Conservation (phyloP, 2,113 vertebrate species). For the Elephantulus edwardii region DNA sequence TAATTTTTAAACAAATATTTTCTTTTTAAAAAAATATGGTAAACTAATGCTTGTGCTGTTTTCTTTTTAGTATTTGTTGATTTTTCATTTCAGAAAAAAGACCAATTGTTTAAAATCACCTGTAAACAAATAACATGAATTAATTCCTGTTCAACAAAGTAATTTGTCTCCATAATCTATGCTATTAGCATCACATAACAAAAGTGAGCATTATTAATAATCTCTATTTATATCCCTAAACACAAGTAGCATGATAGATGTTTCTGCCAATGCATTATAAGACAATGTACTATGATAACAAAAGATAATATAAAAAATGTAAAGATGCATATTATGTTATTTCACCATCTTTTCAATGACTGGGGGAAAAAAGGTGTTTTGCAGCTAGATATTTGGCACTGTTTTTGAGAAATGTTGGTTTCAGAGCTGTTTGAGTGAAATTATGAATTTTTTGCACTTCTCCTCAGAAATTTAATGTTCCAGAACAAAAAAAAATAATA, state of each 20-base stretch:
- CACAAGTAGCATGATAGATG: background rate
- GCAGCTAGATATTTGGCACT: background rate
- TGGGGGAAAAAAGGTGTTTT: background rate
- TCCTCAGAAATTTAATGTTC: background rate
- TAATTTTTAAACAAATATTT: slow-evolving; percentile 12
- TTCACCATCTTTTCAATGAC: background rate
- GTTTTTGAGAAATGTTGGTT: slow-evolving; percentile 28
- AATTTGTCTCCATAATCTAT: slow-evolving; percentile 3
- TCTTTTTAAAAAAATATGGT: too few relatives aligned
- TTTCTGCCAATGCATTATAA: background rate
- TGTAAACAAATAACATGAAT: slow-evolving; percentile 49
- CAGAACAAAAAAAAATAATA: slow-evolving; percentile 24
- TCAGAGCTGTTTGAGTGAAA: background rate
- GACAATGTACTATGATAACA: background rate
- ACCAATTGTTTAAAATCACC: slow-evolving; percentile 36
- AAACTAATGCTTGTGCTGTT: background rate
- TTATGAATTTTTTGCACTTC: background rate
- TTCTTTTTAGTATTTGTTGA: slow-evolving; percentile 24
- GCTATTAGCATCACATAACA: slow-evolving; percentile 20
- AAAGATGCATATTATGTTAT: background rate
- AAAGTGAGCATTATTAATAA: background rate
- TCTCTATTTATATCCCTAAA: background rate
- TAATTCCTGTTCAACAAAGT: slow-evolving; percentile 26
- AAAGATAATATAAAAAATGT: slow-evolving; percentile 22
- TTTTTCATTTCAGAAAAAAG: slow-evolving; percentile 46